phyloP scores from a whole-genome alignment of 2,888 invertebrate species.

The Drosophila parthenogenetica region DNA sequence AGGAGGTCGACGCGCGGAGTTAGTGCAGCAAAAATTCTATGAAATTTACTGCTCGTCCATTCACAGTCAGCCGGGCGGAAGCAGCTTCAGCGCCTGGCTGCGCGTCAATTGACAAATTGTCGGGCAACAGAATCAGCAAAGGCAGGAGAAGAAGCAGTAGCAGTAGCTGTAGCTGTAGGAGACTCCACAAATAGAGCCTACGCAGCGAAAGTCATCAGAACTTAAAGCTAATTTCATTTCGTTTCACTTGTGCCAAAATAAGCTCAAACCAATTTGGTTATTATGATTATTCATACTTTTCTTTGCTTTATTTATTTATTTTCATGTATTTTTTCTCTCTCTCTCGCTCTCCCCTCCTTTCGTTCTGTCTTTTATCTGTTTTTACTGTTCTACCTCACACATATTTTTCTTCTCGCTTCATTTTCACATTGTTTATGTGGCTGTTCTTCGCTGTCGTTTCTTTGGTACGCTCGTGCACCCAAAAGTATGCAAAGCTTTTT shows the following conservation, averaged over 20 bases:
- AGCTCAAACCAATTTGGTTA: constrained; percentile 70
- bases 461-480: constrained; percentile 44
- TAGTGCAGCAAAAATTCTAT: constrained; percentile 65
- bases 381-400: not conserved
- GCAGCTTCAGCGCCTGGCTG: constrained; percentile 71
- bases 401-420: constrained; percentile 9
- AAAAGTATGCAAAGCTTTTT: constrained; percentile 43
- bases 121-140: constrained; percentile 13
- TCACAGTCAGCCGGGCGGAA: constrained; percentile 71
- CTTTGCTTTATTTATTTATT: constrained; percentile 10
- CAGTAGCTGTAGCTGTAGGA: not conserved
- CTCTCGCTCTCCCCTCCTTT: not conserved
- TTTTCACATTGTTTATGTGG: constrained; percentile 44
- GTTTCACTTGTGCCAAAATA: constrained; percentile 66
- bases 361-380: not conserved
- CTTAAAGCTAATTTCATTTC: constrained; percentile 75
- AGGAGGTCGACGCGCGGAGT: not conserved
- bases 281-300: constrained; percentile 69
- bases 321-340: not conserved
- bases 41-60: constrained; percentile 60
- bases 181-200: constrained; percentile 4
- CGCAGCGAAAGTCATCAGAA: constrained; percentile 44
- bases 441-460: constrained; percentile 31
- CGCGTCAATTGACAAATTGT: constrained; percentile 77
- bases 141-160: not conserved